Conservation (phyloP, 2,888 invertebrate species). For the Allygus modestus region DNA sequence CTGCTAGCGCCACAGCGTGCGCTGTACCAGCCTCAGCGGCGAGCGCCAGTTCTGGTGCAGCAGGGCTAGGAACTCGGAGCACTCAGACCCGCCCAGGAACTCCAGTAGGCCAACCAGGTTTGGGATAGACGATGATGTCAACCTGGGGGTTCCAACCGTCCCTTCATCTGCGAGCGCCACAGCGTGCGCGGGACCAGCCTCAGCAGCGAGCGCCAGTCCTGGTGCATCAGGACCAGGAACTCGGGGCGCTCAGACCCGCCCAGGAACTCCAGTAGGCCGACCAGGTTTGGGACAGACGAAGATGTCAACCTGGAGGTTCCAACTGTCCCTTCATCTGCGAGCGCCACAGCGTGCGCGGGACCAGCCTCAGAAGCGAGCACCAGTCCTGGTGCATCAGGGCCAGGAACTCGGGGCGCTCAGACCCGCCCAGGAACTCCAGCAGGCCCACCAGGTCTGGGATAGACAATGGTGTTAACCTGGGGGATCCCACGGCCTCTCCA, state of each 20-base stretch:
- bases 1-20: constrained; percentile 83
- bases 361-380: too few species aligned
- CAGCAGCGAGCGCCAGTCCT: constrained; percentile 75
- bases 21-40: constrained; percentile 77
- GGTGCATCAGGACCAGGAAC: constrained; percentile 77
- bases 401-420: constrained; percentile 76
- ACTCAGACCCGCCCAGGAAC: constrained; percentile 80
- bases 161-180: constrained; percentile 84
- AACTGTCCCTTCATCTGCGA: constrained; percentile 80
- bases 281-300: constrained; percentile 74
- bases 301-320: not conserved
- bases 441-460: constrained; percentile 77
- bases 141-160: too few species aligned
- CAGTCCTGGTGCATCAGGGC: constrained; percentile 75
- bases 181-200: constrained; percentile 78
- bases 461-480: too few species aligned
- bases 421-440: constrained; percentile 79
- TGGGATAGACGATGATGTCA: too few species aligned
- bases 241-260: constrained; percentile 78
- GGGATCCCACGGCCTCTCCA: too few species aligned
- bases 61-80: constrained; percentile 77
- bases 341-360: constrained; percentile 81
- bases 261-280: constrained; percentile 80
- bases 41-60: constrained; percentile 75
- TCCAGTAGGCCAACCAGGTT: constrained; percentile 79